Base-by-base conservation (phyloP, 37 sponge, comb jelly and placozoan genomes). In the Lycopodina hypogea region DNA sequence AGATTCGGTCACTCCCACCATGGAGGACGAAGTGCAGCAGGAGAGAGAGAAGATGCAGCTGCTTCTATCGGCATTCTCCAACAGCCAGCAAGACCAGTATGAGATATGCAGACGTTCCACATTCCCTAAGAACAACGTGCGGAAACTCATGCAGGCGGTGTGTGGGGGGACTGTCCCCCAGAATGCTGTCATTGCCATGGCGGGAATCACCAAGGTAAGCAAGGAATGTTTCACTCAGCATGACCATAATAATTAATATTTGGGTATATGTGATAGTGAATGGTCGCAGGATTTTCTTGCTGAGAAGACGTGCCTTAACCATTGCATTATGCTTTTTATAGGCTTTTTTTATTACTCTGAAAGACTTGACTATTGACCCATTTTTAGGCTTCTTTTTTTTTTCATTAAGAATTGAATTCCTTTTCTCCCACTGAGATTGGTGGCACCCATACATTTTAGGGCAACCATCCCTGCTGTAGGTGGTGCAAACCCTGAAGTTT, bases 111-210 rank as follows among this genome's bases (percentile, higher is more conserved):
- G 98, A 19, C 74, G 98, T 8, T 87, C 98, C 26, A 84, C 95
- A 11, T 92, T 97, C 59, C 95, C 95, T 18, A 84, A 87, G 72
- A 74, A 88, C 23, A 39, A 76, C 19, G 64, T 96, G n/a, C 90
- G 81, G 69, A 84, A 78, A 70, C 53, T 91, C 3, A 90, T 94
- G 86, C 90, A 90, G 73, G 74, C 69, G 42, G 79, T 97, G 42
- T 83, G 86, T 71, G 86, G 91, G 12, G 41, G 77, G 34, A 42
- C 88, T 8, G 88, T 96, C 23, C 94, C 94, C 23, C 94, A 78
- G 72, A 96, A 93, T 83, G 94, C 91, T 21, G 93, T 96, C 24
- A 96, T 96, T 30, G 96, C 96, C 50, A 94, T 94, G 95, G 85
- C 93, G 2, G 98, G 98, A 1, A 92, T 97, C 45, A 76, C 98